A percentile compares a stretch with the other conserved stretches of the same genome.
Evolutionary conservation across 1,140 invertebrate species (phyloP).

Genomic region (Lerema accius): DNA sequence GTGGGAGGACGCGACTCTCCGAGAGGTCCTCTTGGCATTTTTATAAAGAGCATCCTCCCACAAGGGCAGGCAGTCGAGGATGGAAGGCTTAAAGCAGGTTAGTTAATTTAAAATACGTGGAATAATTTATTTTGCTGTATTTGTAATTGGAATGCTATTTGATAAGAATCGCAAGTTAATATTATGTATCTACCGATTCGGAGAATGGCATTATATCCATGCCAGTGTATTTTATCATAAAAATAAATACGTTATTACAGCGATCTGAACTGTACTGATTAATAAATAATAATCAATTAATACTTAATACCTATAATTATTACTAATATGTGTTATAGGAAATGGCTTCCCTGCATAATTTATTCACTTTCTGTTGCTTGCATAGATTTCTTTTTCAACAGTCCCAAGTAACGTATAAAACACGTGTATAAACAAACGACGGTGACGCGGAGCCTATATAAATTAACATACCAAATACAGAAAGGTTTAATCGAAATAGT

Average conservation of each 20-base stretch:
- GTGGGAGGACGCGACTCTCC: slow-evolving; percentile 95
- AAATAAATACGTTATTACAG: too few species aligned
- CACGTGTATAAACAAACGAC: background rate
- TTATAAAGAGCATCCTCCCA: slow-evolving; percentile 95
- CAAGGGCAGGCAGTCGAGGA: slow-evolving; percentile 94
- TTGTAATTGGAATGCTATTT: slow-evolving; percentile 44
- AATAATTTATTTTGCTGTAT: background rate
- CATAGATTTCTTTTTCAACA: slow-evolving; percentile 21
- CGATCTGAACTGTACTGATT: too few species aligned
- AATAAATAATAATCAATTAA: too few species aligned
- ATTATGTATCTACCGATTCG: slow-evolving; percentile 33
- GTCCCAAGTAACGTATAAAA: background rate
- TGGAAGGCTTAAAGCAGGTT: slow-evolving; percentile 89
- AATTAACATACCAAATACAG: background rate
- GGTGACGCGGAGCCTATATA: background rate
- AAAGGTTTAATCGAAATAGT: too few species aligned
- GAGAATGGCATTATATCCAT: slow-evolving; percentile 10
- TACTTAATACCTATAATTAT: too few species aligned
- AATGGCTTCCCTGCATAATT: background rate
- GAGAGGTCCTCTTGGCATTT: slow-evolving; percentile 94
- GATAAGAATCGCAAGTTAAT: slow-evolving; percentile 58
- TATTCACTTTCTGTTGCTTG: background rate
- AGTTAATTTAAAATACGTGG: slow-evolving; percentile 21
- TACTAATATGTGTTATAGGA: too few species aligned
- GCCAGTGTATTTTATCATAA: background rate